Evolutionary conservation across 1,140 invertebrate genomes (phyloP), one percentile per base, ranked within the genome.

Genomic region (Drosophila willistoni): DNA sequence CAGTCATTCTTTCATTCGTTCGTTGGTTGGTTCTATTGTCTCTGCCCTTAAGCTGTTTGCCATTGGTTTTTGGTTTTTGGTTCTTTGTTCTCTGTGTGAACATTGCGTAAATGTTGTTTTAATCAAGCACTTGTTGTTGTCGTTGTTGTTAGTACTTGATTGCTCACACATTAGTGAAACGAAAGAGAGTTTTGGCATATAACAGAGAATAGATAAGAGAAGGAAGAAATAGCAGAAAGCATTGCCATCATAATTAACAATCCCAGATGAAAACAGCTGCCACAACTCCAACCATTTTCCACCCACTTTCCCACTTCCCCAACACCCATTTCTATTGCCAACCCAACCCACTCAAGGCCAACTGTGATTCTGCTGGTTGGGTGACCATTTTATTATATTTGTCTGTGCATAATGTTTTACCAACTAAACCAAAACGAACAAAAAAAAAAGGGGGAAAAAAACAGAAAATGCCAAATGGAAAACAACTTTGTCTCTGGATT

Each of bases 31-130:
- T 36, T 55, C 39, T 36, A 33, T 29, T 65, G 64, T 63, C 1
- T 63, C 1, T 64, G 54, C 44, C 76, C 64, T 65, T 65, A 69
- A 76, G 73, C 76, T 76, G 76, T 79, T 79, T 78, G 64, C 63
- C 64, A 44, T 62, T 34, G 39, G 72, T 44, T 71, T 77, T 77
- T 70, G 66, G 64, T 77, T 75, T 74, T 54, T 70, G 44, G 44
- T 51, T 51, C n/a, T 70, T 51, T 36, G 47, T n/a, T 74, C 59
- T 67, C 69, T 78, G 72, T 75, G 66, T 64, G 67, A 44, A 75
- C 74, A 68, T 75, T 75, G 76, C 73, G 68, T 76, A 79, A 79
- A 79, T 79, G 76, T 79, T 79, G 42, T 79, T 79, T 79, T 79
- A 79, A 79, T 79, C 76, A 79, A 79, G 64, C 76, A 54, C 62